Percentiles rank a stretch among this genome's conserved stretches.
Evolutionary conservation across 2,113 vertebrate genomes (phyloP).

Genomic region (Amphiprion percula): DNA sequence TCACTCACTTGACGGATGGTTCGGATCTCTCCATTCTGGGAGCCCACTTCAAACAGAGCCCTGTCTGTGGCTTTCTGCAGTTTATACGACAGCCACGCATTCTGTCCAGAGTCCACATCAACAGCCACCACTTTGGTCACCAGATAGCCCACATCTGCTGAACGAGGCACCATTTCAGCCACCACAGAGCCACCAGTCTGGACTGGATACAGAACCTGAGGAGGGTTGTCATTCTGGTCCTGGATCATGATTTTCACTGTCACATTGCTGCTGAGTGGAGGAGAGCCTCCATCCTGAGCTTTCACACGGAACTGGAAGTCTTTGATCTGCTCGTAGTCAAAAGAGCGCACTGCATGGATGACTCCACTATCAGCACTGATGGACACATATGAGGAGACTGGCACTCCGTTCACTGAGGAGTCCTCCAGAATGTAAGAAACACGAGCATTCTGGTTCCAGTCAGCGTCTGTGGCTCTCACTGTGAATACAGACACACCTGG

Average conservation of each 20-base stretch:
- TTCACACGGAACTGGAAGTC: conserved; percentile 64
- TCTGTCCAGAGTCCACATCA: too few relatives aligned
- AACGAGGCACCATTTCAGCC: conserved; percentile 39
- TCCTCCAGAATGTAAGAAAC: conserved; percentile 74
- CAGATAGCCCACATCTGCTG: too few relatives aligned
- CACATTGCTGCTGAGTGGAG: conserved; percentile 69
- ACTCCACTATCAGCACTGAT: conserved; percentile 72
- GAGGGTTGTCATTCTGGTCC: conserved; percentile 76
- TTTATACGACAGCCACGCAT: too few relatives aligned
- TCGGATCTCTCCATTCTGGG: too few relatives aligned
- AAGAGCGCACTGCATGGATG: conserved; percentile 72
- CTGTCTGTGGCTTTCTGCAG: too few relatives aligned
- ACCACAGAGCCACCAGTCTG: conserved; percentile 53
- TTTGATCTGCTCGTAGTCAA: conserved; percentile 78
- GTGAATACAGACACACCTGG: conserved; percentile 12
- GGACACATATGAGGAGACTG: conserved; percentile 72
- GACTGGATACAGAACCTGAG: conserved; percentile 81
- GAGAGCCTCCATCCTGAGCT: conserved; percentile 77
- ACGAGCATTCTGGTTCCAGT: conserved; percentile 63
- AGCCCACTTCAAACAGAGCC: too few relatives aligned
- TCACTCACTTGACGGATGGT: too few relatives aligned
- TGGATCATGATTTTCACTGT: conserved; percentile 64
- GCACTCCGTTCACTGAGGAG: conserved; percentile 52
- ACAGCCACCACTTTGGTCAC: too few relatives aligned
- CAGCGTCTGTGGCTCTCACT: conserved; percentile 1